These are phyloP conservation scores for Synanceia verrucosa DNA, from an alignment of 2,797 vertebrate species.

Conservation along the genomic window DNA sequence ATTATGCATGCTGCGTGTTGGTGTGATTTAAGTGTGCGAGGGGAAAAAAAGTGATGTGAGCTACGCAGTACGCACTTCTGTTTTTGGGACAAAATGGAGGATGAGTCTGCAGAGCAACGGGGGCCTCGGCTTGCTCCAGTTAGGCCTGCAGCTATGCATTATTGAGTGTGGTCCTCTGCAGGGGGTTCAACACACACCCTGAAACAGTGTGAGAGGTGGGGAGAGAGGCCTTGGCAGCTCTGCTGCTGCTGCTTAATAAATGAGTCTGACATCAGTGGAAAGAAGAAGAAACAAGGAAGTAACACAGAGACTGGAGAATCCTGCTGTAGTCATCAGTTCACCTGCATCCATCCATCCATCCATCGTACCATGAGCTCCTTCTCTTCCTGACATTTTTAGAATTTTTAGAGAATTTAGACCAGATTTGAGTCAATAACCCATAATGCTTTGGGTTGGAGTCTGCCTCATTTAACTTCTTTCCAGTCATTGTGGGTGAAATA, in stretches of 20 bases:
- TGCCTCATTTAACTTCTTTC: neutral
- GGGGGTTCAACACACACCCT: conserved; percentile 38
- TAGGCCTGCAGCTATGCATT: conserved; percentile 57
- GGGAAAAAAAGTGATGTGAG: neutral
- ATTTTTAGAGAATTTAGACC: too few relatives aligned
- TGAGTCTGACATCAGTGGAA: conserved; percentile 59
- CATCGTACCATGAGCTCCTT: neutral
- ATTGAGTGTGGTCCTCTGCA: conserved; percentile 59
- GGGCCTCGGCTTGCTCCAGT: conserved; percentile 21
- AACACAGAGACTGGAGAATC: neutral
- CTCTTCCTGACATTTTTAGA: too few relatives aligned
- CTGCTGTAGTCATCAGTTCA: neutral
- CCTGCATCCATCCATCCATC: neutral
- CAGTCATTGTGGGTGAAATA: neutral
- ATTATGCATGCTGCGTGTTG: conserved; percentile 46
- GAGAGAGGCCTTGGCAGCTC: conserved; percentile 27
- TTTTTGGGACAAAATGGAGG: conserved; percentile 48
- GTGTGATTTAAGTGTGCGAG: neutral
- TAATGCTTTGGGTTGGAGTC: too few relatives aligned
- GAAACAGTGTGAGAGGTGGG: conserved; percentile 1
- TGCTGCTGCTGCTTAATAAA: conserved; percentile 40
- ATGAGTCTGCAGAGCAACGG: conserved; percentile 6
- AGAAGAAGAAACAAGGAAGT: neutral
- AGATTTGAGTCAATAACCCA: too few relatives aligned
- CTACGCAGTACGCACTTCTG: conserved; percentile 24